Evolutionary conservation across 2,113 vertebrate genomes (phyloP).

Genomic region (Bubo scandiacus): DNA sequence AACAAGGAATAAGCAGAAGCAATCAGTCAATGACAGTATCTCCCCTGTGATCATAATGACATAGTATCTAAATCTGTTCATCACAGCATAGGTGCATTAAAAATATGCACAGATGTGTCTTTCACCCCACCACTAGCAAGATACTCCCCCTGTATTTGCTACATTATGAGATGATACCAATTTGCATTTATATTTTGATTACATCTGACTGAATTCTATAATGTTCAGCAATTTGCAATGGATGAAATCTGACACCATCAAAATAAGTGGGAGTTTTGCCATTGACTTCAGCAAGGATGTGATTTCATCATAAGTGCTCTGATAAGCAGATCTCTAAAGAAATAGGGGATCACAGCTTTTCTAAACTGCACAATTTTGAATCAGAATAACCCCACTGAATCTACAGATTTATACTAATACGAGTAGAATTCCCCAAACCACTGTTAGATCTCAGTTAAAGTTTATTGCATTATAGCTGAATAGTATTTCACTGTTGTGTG

Average conservation of each 20-base stretch:
- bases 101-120: conserved; percentile 47
- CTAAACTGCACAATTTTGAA: not conserved
- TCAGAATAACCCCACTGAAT: not conserved
- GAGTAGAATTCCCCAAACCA: not conserved
- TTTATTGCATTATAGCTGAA: not conserved
- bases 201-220: conserved; percentile 35
- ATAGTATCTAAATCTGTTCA: conserved; percentile 36
- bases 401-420: not conserved
- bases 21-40: conserved; percentile 42
- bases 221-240: not conserved
- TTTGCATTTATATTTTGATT: conserved; percentile 63
- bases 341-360: not conserved
- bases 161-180: conserved; percentile 19
- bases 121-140: conserved; percentile 22
- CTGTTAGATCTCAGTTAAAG: not conserved
- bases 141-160: conserved; percentile 45
- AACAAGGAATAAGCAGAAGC: not conserved
- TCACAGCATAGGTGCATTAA: conserved; percentile 34
- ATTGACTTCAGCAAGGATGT: not conserved
- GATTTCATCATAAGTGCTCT: not conserved
- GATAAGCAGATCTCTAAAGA: not conserved
- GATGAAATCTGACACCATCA: conserved; percentile 25
- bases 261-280: conserved; percentile 1
- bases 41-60: conserved; percentile 47
- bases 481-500: not conserved